A percentile compares a stretch with the other conserved stretches of the same genome.
Evolutionary conservation across 2,797 vertebrate species (phyloP).

Genomic region (Pogonophryne albipinna): DNA sequence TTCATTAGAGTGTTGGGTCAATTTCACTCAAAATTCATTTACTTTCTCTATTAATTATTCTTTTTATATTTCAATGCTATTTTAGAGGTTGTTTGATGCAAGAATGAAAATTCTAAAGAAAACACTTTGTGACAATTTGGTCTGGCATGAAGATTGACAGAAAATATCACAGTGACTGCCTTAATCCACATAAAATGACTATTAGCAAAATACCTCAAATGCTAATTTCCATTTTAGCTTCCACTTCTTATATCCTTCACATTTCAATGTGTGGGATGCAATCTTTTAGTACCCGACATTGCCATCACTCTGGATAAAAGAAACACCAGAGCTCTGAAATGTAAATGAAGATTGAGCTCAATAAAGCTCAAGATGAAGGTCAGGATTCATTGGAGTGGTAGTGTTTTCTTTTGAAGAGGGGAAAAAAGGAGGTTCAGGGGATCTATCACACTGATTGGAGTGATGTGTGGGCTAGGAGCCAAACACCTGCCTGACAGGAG

Average conservation of each 20-base stretch:
- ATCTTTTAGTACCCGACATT: not conserved
- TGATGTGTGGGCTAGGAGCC: constrained; percentile 1
- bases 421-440: constrained; percentile 23
- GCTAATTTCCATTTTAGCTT: too few species aligned
- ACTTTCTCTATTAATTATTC: not conserved
- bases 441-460: constrained; percentile 22
- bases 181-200: not conserved
- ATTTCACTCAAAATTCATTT: not conserved
- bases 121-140: not conserved
- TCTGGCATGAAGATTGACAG: constrained; percentile 1
- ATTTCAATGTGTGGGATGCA: not conserved
- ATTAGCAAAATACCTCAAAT: too few species aligned
- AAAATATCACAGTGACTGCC: not conserved
- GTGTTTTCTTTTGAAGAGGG: constrained; percentile 14
- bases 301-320: not conserved
- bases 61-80: not conserved
- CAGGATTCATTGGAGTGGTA: not conserved
- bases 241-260: not conserved
- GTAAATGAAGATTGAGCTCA: constrained; percentile 10
- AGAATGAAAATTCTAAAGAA: not conserved
- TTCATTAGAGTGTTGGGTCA: not conserved
- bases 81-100: not conserved
- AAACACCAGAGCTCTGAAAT: constrained; percentile 12
- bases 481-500: constrained; percentile 9
- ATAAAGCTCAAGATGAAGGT: constrained; percentile 14